Evolutionary conservation across 2,888 invertebrate genomes (phyloP).

Genomic region (Sminthurinus aureus): DNA sequence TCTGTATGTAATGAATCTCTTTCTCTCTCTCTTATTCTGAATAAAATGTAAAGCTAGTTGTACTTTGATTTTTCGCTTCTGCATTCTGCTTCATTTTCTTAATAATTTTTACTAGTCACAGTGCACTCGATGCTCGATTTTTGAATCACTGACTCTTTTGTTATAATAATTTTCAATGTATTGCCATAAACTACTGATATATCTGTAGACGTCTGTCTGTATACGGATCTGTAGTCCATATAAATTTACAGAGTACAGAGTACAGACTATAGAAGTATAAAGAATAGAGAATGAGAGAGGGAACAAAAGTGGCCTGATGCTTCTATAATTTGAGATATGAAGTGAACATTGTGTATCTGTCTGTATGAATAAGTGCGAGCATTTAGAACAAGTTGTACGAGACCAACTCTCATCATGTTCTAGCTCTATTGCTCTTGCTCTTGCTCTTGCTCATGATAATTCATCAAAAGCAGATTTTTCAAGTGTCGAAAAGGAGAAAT

Average conservation of each 20-base stretch:
- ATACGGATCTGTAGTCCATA: no score
- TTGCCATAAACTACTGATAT: no score
- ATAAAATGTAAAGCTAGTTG: conserved; percentile 10
- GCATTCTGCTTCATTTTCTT: neutral
- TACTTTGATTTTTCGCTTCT: conserved; percentile 8
- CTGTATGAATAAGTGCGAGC: neutral
- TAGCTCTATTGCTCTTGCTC: no score
- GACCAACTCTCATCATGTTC: conserved; percentile 1
- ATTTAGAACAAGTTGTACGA: conserved; percentile 30
- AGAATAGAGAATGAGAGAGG: neutral
- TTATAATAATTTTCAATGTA: neutral
- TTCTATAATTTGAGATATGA: neutral
- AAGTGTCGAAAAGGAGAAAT: conserved; percentile 48
- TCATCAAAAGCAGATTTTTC: conserved; percentile 40
- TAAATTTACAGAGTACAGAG: no score
- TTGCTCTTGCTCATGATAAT: conserved; percentile 31
- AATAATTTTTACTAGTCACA: neutral
- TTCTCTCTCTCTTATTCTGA: neutral
- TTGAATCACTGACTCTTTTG: neutral
- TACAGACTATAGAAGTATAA: neutral
- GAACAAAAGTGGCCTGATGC: neutral
- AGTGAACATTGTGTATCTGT: conserved; percentile 16
- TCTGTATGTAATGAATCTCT: neutral
- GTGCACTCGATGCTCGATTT: neutral
- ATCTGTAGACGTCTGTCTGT: no score